Evolutionary conservation across 92 coral and sea anemone species (phyloP).

Genomic region (Paragorgia papillata): DNA sequence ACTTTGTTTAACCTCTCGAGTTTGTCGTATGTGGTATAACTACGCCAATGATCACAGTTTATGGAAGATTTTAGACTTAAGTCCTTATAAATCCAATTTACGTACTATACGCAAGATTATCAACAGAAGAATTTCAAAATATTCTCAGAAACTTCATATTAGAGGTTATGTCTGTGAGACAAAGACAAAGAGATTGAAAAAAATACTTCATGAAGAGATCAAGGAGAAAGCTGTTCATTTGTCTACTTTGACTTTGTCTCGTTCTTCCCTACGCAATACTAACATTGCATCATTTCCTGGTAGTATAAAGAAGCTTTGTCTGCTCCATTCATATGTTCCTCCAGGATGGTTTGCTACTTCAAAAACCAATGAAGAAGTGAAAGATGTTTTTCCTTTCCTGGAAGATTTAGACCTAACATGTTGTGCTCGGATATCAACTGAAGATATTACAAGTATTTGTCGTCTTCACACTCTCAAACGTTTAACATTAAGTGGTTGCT

Average conservation of each 20-base stretch:
- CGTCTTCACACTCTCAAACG: slow-evolving; percentile 65
- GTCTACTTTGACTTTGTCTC: slow-evolving; percentile 68
- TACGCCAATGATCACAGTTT: slow-evolving; percentile 83
- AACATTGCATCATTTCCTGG: slow-evolving; percentile 76
- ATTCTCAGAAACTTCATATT: slow-evolving; percentile 75
- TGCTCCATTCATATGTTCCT: slow-evolving; percentile 91
- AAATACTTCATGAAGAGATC: slow-evolving; percentile 81
- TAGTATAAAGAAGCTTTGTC: slow-evolving; percentile 64
- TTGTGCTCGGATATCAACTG: slow-evolving; percentile 85
- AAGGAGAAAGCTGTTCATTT: slow-evolving; percentile 80
- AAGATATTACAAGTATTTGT: slow-evolving; percentile 71
- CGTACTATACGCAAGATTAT: slow-evolving; percentile 87
- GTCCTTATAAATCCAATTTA: slow-evolving; percentile 81
- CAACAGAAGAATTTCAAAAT: slow-evolving; percentile 85
- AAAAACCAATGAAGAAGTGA: no score
- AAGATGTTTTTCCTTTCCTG: slow-evolving; percentile 67
- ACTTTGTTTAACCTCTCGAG: slow-evolving; percentile 82
- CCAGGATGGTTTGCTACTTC: slow-evolving; percentile 92
- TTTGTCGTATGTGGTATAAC: slow-evolving; percentile 90
- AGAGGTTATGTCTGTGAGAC: slow-evolving; percentile 83
- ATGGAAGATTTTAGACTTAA: slow-evolving; percentile 85
- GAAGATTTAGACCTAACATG: slow-evolving; percentile 70
- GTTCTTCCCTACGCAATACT: slow-evolving; percentile 82
- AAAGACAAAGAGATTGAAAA: slow-evolving; percentile 85
- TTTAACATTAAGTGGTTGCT: slow-evolving; percentile 79